Percentiles rank a stretch among this genome's conserved stretches.
Conservation (phyloP, 2,888 invertebrate genomes). For the Physocephala rufipes region DNA sequence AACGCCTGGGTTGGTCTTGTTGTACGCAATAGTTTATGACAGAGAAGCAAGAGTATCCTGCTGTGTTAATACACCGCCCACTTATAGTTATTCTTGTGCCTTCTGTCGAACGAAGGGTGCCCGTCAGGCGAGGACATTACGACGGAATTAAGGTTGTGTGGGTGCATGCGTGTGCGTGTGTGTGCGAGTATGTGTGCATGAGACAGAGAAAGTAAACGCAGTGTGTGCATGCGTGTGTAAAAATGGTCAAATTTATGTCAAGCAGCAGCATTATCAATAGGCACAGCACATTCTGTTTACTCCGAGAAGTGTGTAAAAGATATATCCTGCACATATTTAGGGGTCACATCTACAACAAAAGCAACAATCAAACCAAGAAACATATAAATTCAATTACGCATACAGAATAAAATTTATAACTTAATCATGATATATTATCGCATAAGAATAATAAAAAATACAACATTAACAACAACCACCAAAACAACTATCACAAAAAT, state of each 20-base stretch:
- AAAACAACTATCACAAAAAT: background rate
- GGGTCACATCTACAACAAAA: background rate
- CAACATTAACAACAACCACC: background rate
- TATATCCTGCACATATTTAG: background rate
- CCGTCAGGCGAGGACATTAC: slow-evolving; percentile 21
- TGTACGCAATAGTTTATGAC: background rate
- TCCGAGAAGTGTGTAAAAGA: background rate
- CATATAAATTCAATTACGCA: slow-evolving; percentile 47
- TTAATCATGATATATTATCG: slow-evolving; percentile 43
- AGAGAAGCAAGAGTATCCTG: slow-evolving; percentile 37
- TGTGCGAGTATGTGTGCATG: slow-evolving; percentile 1
- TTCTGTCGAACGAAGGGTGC: slow-evolving; percentile 6
- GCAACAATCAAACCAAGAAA: slow-evolving; percentile 17
- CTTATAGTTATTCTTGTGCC: slow-evolving; percentile 38
- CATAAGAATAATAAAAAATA: slow-evolving; percentile 25
- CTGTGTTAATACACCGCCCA: slow-evolving; percentile 48
- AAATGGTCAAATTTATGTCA: slow-evolving; percentile 25
- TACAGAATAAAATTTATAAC: slow-evolving; percentile 42
- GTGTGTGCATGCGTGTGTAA: background rate
- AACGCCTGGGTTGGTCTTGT: background rate
- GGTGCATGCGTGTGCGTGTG: background rate
- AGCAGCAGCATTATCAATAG: slow-evolving; percentile 30
- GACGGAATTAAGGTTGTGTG: background rate
- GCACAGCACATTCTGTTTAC: too few species aligned
- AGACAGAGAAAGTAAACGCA: too few species aligned